Conservation (phyloP, 2,888 invertebrate species). For the Callinectes sapidus region DNA sequence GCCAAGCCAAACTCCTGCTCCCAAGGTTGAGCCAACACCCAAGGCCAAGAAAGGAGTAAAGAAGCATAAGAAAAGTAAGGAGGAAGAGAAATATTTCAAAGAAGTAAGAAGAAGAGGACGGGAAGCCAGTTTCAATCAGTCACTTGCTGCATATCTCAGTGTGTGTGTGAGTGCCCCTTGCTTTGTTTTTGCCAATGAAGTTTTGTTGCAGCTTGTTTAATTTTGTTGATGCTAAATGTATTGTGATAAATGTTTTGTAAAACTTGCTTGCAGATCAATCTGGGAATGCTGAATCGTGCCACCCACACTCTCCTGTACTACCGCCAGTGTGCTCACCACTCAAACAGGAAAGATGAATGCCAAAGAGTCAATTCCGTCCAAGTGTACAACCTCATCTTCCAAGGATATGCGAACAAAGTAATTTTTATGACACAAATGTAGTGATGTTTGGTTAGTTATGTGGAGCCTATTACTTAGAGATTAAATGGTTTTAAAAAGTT, state of each 20-base stretch:
- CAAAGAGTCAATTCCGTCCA: conserved; percentile 42
- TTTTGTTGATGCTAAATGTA: not conserved
- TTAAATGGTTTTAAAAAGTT: not conserved
- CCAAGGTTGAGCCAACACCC: not conserved
- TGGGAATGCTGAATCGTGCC: conserved; percentile 69
- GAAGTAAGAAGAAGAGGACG: conserved; percentile 53
- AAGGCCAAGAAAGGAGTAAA: not conserved
- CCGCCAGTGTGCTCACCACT: conserved; percentile 42
- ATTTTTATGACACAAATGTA: not conserved
- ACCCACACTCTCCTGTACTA: conserved; percentile 68
- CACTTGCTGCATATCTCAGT: conserved; percentile 57
- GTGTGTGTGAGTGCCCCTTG: conserved; percentile 59
- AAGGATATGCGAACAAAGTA: conserved; percentile 61
- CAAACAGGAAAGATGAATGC: not conserved
- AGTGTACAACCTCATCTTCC: conserved; percentile 61
- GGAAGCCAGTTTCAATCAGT: conserved; percentile 56
- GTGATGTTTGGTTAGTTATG: not conserved
- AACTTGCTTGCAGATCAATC: conserved; percentile 53
- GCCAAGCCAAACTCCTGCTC: not conserved
- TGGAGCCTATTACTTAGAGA: not conserved
- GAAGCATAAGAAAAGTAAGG: not conserved
- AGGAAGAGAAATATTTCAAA: conserved; percentile 38
- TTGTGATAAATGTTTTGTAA: not conserved
- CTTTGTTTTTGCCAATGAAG: not conserved
- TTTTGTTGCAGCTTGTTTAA: not conserved